Base-by-base conservation (phyloP, 1,140 invertebrate genomes). In the Drosophila guanche region DNA sequence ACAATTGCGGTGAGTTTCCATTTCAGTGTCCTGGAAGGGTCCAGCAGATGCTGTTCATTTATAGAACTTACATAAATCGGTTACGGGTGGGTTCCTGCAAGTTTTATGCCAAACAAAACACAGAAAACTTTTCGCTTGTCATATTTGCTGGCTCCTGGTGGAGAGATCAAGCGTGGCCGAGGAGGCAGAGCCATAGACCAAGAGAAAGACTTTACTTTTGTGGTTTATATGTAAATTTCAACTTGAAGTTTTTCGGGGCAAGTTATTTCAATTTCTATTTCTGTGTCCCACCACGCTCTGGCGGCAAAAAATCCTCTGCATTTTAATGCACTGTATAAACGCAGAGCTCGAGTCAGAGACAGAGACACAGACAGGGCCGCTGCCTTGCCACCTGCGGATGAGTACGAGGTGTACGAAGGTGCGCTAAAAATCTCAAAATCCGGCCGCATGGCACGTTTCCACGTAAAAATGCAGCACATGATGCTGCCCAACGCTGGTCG, bases 1-100 rank as follows among this genome's bases (percentile, higher is more conserved):
- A 91, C 91, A 51, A 72, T 91, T 65, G 76, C 72, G 66, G 90
- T 91, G 57, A 79, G 90, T 79, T 3, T 48, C 41, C 29, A 41
- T 33, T 48, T 54, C 4, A 12, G 16, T 52, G 3, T 7, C n/a
- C n/a, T 14, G 41, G n/a, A n/a, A n/a, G n/a, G n/a, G n/a, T n/a
- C 46, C 5, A 45, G 25, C 45, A 47, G 6, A 50, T 25, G 14
- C n/a, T 50, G 8, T 51, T 4, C n/a, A 7, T n/a, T n/a, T 16
- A 33, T 37, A 10, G 3, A 10, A 37, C 33, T 37, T 37, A 12
- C 10, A 12, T 37, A 37, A 4, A 12, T 37, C 33, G 10, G 10
- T 8, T 7, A 8, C 5, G 27, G 47, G 5, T n/a, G 2, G 27
- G 20, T 48, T 37, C 27, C 16, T 29, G 22, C 37, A 50, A 20